Evolutionary conservation across 2,113 vertebrate genomes (phyloP).

Genomic region (Zingel zingel): DNA sequence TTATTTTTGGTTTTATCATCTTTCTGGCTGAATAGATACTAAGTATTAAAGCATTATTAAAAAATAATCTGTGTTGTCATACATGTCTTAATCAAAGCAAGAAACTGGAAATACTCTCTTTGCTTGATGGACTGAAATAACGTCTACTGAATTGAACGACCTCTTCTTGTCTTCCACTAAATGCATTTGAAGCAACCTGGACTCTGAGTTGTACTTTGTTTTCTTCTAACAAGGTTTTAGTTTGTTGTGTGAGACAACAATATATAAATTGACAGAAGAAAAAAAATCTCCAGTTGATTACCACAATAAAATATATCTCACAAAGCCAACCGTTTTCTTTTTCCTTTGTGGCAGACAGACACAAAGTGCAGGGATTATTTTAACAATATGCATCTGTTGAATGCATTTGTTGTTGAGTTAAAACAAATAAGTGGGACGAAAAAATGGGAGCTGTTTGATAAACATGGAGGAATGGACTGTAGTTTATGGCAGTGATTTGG

Average conservation of each 20-base stretch:
- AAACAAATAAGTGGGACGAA: not conserved
- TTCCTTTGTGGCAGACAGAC: constrained; percentile 18
- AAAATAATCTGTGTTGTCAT: constrained; percentile 23
- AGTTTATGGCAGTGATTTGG: constrained; percentile 57
- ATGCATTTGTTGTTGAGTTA: constrained; percentile 22
- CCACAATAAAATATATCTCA: constrained; percentile 63
- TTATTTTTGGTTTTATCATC: not conserved
- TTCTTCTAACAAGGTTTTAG: constrained; percentile 22
- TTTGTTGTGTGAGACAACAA: constrained; percentile 49
- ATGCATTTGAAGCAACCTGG: constrained; percentile 43
- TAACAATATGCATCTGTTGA: not conserved
- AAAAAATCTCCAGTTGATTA: constrained; percentile 12
- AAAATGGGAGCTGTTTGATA: constrained; percentile 33
- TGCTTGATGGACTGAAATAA: constrained; percentile 32
- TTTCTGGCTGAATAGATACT: constrained; percentile 26
- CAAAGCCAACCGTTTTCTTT: constrained; percentile 34
- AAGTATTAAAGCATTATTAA: constrained; percentile 4
- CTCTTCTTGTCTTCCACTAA: constrained; percentile 66
- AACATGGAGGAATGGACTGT: constrained; percentile 47
- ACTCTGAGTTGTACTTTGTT: constrained; percentile 30
- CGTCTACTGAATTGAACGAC: constrained; percentile 19
- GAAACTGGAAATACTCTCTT: constrained; percentile 15
- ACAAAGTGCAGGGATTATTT: constrained; percentile 2
- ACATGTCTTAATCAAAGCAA: constrained; percentile 21
- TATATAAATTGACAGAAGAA: constrained; percentile 21